Base-by-base conservation (phyloP, 2,888 invertebrate species). In the Coremacera marginata region DNA sequence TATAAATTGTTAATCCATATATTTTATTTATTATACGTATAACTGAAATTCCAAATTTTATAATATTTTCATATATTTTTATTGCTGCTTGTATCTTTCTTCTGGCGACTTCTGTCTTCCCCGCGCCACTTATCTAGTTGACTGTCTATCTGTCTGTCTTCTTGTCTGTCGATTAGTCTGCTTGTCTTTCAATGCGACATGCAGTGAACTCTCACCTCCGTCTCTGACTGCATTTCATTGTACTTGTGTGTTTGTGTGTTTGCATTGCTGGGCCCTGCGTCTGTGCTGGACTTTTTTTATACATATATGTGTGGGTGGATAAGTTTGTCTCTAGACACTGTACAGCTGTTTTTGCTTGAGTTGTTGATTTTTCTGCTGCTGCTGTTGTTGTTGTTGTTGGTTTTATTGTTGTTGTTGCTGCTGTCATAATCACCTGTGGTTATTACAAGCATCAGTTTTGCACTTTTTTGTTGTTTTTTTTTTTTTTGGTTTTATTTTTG, bases 181-280 rank as follows among this genome's bases (percentile, higher is more conserved):
- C 51, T 70, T 70, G 65, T 34, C 57, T 70, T 72, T 75, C 73
- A 78, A 78, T 78, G 78, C 78, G 80, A 81, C 82, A 82, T 76
- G 79, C 79, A 75, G 73, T 80, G 79, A 82, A 79, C 82, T 79
- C 62, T 80, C 79, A 70, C 79, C 78, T 75, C 49, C 75, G 68
- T 76, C 78, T 71, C 19, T 27, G 9, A 16, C 70, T 52, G n/a
- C 31, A 8, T 14, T 52, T 7, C 34, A 0, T 34, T 3, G 27
- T 52, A 14, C n/a, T 52, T 5, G 44, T 25, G n/a, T n/a, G n/a
- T 71, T 37, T 71, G 71, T 57, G n/a, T 37, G 19, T 9, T 34
- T 9, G 27, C 16, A 9, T 34, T 57, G n/a, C n/a, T 57, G 5
- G 19, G 34, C 22, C 22, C 16, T 34, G 44, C 68, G 31, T 37